phyloP scores from a whole-genome alignment of 2,888 invertebrate species.

The Lithophane leautieri region DNA sequence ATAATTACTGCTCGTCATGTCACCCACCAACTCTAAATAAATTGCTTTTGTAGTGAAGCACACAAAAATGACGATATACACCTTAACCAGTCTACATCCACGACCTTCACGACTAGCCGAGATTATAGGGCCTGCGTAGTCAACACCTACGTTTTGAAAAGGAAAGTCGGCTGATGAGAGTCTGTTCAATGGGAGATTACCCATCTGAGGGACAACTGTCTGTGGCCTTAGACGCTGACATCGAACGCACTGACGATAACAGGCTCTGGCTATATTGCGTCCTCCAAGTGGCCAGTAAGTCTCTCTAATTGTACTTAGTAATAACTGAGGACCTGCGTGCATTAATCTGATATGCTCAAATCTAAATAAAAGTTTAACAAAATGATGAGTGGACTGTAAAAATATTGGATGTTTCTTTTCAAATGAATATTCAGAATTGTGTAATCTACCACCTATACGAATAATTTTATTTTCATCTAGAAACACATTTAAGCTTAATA shows the following conservation, averaged over 20 bases:
- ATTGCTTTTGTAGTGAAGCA: conserved; percentile 8
- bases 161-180: background rate
- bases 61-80: conserved; percentile 2
- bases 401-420: background rate
- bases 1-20: conserved; percentile 1
- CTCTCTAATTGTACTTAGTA: conserved; percentile 2
- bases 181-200: background rate
- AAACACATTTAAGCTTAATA: conserved; percentile 2
- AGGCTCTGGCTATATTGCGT: background rate
- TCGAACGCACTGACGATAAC: background rate
- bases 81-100: conserved; percentile 1
- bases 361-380: conserved; percentile 2
- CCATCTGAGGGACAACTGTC: background rate
- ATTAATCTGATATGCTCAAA: background rate
- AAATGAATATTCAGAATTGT: conserved; percentile 2
- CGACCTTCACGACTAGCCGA: conserved; percentile 6
- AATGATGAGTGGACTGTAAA: conserved; percentile 14
- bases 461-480: conserved; percentile 1
- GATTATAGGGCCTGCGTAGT: conserved; percentile 1
- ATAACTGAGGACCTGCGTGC: conserved; percentile 1
- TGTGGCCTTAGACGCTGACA: background rate
- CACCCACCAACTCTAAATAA: conserved; percentile 11
- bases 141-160: conserved; percentile 4
- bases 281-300: conserved; percentile 1
- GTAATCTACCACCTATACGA: conserved; percentile 7